phyloP scores from a whole-genome alignment of 37 sponge, comb jelly and placozoan species.

The Tethya wilhelma region DNA sequence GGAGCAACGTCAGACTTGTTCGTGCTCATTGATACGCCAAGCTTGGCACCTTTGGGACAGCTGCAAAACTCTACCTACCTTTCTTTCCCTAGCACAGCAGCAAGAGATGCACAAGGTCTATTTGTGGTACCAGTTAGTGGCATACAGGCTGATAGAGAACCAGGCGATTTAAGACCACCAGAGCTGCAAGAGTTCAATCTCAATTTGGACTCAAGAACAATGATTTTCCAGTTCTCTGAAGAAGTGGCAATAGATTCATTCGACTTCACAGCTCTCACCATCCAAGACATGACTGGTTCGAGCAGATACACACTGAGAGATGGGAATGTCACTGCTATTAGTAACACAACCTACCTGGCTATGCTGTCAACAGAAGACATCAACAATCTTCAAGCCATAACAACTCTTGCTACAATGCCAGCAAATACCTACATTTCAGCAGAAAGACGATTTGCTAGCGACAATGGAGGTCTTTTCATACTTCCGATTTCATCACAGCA shows the following conservation, averaged over 20 bases:
- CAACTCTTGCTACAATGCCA: constrained; percentile 37
- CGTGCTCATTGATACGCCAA: neutral
- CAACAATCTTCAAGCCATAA: constrained; percentile 49
- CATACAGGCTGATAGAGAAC: constrained; percentile 43
- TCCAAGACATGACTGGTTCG: constrained; percentile 19
- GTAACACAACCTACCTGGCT: constrained; percentile 28
- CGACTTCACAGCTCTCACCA: constrained; percentile 53
- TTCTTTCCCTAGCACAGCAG: constrained; percentile 36
- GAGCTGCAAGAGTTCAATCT: constrained; percentile 57
- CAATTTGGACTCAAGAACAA: constrained; percentile 63
- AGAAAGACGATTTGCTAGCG: constrained; percentile 66
- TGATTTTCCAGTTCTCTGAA: constrained; percentile 71
- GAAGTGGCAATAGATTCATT: constrained; percentile 50
- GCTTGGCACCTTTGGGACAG: constrained; percentile 8
- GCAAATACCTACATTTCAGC: constrained; percentile 66
- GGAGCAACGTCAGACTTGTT: constrained; percentile 46
- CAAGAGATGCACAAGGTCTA: constrained; percentile 70
- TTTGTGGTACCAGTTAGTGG: constrained; percentile 32
- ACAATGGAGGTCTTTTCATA: constrained; percentile 48
- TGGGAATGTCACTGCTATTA: constrained; percentile 47
- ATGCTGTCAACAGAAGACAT: constrained; percentile 51
- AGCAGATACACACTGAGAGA: constrained; percentile 55
- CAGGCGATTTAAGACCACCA: constrained; percentile 72
- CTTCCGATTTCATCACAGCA: constrained; percentile 54
- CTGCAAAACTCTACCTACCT: constrained; percentile 63